Base-by-base conservation (phyloP, 2,797 vertebrate species). In the Sebastes trivittatus region DNA sequence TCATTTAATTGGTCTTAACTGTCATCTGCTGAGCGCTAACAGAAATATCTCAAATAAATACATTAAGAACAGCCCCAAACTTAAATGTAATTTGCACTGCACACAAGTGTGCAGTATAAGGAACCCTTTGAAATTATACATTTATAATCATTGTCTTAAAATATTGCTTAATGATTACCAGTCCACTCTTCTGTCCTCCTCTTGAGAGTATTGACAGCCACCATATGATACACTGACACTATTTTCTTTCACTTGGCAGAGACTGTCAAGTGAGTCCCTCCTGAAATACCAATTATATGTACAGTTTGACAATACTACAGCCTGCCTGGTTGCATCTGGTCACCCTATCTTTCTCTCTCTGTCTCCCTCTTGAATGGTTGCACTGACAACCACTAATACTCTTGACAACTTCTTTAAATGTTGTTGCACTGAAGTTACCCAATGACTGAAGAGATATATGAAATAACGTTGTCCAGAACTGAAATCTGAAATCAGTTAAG, bases 221-320 rank as follows among this genome's bases (percentile, higher is more conserved):
- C 69, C 16, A 32, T 58, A 59, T 56, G 38, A 81, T 72, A 49
- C 36, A 72, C 77, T 77, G 73, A 77, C 65, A 69, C 23, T 25
- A 22, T 75, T 89, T 75, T 68, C 63, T 80, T 64, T 72, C 18
- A 46, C 63, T 61, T 75, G 72, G 62, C 68, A 67, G 52, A 62
- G 49, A 61, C 58, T 88, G 87, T 83, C 87, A 86, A 38, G 60
- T 42, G 54, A 83, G 25, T 79, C 81, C 25, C 60, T 77, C 68
- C 80, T 79, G 75, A 90, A 87, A 88, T 70, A 84, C 83, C 84
- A 89, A 87, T 90, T 89, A 88, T 67, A 75, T 75, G 75, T 63
- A 36, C 23, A 60, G 42, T 64, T 49, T 86, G 83, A 88, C 87
- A 92, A 74, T 71, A 46, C 62, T 62, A 23, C 79, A 77, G 60